Evolutionary conservation across 2,797 vertebrate species (phyloP).

Genomic region (Spheniscus humboldti): DNA sequence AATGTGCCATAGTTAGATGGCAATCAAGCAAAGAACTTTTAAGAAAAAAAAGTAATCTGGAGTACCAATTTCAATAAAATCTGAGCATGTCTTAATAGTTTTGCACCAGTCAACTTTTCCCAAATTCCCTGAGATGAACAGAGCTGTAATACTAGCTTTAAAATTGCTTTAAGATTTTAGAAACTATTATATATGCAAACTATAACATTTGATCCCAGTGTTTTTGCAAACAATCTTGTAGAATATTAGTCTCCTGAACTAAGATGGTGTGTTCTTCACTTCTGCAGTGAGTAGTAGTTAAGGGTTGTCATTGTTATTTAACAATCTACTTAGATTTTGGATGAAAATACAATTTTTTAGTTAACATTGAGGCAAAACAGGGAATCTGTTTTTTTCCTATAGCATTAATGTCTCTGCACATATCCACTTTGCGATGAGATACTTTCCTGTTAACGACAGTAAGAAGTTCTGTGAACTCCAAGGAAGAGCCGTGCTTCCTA

Average conservation of each 20-base stretch:
- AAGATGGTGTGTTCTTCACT: background rate
- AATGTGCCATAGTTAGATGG: background rate
- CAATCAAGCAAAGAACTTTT: background rate
- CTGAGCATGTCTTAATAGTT: background rate
- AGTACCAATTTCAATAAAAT: background rate
- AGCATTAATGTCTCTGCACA: slow-evolving; percentile 59
- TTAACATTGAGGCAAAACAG: slow-evolving; percentile 96
- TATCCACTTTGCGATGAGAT: slow-evolving; percentile 79
- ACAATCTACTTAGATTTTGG: slow-evolving; percentile 73
- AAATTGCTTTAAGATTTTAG: background rate
- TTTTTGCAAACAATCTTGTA: background rate
- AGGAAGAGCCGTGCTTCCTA: slow-evolving; percentile 69
- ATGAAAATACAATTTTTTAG: slow-evolving; percentile 90
- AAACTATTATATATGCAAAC: background rate
- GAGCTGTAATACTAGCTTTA: background rate
- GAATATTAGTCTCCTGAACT: background rate
- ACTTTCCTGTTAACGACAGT: slow-evolving; percentile 94
- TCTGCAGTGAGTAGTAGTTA: background rate
- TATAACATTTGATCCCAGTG: background rate
- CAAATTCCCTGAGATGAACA: slow-evolving; percentile 52
- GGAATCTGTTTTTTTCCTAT: slow-evolving; percentile 96
- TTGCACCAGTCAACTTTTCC: background rate
- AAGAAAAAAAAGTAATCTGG: background rate
- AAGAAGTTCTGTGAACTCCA: slow-evolving; percentile 93
- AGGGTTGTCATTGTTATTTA: background rate